Evolutionary conservation across 2,797 vertebrate genomes (phyloP), one percentile per base, ranked within the genome.

Genomic region (Argya squamiceps): DNA sequence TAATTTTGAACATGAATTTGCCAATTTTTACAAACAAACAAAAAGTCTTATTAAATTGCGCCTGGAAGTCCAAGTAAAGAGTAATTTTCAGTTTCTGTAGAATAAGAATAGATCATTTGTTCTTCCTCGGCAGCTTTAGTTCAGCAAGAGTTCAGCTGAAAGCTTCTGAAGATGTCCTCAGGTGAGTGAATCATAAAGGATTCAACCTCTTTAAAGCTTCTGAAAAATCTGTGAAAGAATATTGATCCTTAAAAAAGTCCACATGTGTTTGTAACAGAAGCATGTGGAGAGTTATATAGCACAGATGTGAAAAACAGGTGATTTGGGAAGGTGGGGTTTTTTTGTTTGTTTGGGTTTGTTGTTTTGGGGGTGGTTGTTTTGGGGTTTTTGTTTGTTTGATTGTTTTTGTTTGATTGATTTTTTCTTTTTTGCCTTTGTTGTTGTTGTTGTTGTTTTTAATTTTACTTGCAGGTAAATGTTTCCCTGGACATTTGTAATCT

Each of bases 281-380:
- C 2, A 20, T 12, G 3, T 46, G 41, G 7, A 60, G 18, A 44
- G 5, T 37, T 69, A 20, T 6, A 20, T 9, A 60, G 46, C 29
- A 55, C 12, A 78, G 5, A 50, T 13, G 53, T 4, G 11, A 74
- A 73, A 79, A 29, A 0, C 0, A 0, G 4, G 6, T 69, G 5
- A 4, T 23, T 37, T 70, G 4, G 5, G 4, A n/a, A n/a, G n/a
- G n/a, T n/a, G n/a, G n/a, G n/a, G n/a, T n/a, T n/a, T n/a, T n/a
- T n/a, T n/a, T n/a, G n/a, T n/a, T n/a, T n/a, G n/a, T n/a, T n/a
- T n/a, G n/a, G n/a, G n/a, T n/a, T n/a, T n/a, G n/a, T n/a, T n/a
- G n/a, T n/a, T n/a, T n/a, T n/a, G n/a, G n/a, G n/a, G n/a, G n/a
- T n/a, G n/a, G n/a, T n/a, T n/a, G n/a, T n/a, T n/a, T n/a, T n/a